phyloP scores from a whole-genome alignment of 2,113 vertebrate genomes.

The Alces alces region DNA sequence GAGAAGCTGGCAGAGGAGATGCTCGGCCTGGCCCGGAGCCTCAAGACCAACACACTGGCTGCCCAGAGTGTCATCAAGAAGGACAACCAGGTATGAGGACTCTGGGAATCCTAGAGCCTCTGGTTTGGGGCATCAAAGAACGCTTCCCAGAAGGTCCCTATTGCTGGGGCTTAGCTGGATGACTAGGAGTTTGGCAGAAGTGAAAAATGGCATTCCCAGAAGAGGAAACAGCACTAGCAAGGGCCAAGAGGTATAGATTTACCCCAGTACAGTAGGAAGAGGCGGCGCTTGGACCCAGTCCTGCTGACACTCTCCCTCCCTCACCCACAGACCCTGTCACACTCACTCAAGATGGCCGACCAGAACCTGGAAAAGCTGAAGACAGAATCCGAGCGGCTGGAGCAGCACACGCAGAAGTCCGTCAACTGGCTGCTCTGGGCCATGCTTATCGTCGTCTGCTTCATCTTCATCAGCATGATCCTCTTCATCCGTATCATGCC shows the following conservation, averaged over 20 bases:
- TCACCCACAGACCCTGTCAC: slow-evolving; percentile 86
- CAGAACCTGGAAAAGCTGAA: slow-evolving; percentile 97
- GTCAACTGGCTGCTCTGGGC: slow-evolving; percentile 99
- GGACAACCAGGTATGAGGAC: slow-evolving; percentile 91
- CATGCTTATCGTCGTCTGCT: slow-evolving; percentile 95
- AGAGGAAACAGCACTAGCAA: too few relatives aligned
- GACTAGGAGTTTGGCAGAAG: not conserved
- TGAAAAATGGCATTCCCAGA: not conserved
- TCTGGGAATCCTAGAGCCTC: not conserved
- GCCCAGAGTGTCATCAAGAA: slow-evolving; percentile 97
- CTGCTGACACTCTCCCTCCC: not conserved
- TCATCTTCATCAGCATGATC: slow-evolving; percentile 97
- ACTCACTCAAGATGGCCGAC: slow-evolving; percentile 94
- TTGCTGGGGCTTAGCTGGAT: not conserved
- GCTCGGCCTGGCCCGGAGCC: slow-evolving; percentile 93
- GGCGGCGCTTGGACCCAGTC: too few relatives aligned
- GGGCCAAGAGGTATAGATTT: not conserved
- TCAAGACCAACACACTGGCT: slow-evolving; percentile 95
- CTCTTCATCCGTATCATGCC: slow-evolving; percentile 97
- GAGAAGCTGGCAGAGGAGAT: slow-evolving; percentile 98
- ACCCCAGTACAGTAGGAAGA: not conserved
- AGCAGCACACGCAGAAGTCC: slow-evolving; percentile 96
- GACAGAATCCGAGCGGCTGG: slow-evolving; percentile 93
- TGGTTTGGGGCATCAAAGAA: not conserved
- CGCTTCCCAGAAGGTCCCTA: not conserved